Evolutionary conservation across 35 echinoderm and acorn worm genomes (phyloP), one percentile per base, ranked within the genome.

Genomic region (Strongylocentrotus purpuratus): DNA sequence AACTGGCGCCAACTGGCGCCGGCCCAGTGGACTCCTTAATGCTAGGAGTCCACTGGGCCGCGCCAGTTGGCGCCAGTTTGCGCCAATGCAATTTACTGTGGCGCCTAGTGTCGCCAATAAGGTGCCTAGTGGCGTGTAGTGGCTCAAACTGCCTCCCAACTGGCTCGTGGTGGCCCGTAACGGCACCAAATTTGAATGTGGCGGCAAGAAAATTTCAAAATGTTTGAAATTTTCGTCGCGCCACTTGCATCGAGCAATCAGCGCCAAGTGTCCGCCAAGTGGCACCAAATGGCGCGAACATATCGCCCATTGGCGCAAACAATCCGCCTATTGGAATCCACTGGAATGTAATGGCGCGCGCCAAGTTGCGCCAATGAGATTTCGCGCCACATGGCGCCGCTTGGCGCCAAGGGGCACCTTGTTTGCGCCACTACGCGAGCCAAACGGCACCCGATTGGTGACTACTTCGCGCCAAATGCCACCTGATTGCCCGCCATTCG

Each of bases 271-370:
- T 52, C 48, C 48, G 6, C 48, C 48, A 52, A 52, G 48, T 52
- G 87, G 87, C 87, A 88, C 87, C 87, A 88, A 88, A 88, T 88
- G 31, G 87, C 87, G 87, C 87, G 28, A 88, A 88, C 28, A 88
- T 88, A 88, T 88, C 87, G 87, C 87, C 87, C 87, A 32, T 88
- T 32, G 87, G 87, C 33, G 91, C 91, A 93, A 93, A 93, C 91
- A 93, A 93, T 93, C 91, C 91, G 91, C 91, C 91, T 93, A 93
- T 93, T 93, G 46, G 91, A 93, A 93, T 93, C 91, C 91, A 50
- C 91, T 93, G 91, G 91, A 93, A 93, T 93, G 85, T 86, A 31
- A 86, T 86, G 85, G 85, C 20, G 85, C 85, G 85, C 85, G 85
- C 85, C 85, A 86, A n/a, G 85, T 10, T 86, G 85, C 85, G 85